Evolutionary conservation across 2,888 invertebrate genomes (phyloP).

Genomic region (Dione juno): DNA sequence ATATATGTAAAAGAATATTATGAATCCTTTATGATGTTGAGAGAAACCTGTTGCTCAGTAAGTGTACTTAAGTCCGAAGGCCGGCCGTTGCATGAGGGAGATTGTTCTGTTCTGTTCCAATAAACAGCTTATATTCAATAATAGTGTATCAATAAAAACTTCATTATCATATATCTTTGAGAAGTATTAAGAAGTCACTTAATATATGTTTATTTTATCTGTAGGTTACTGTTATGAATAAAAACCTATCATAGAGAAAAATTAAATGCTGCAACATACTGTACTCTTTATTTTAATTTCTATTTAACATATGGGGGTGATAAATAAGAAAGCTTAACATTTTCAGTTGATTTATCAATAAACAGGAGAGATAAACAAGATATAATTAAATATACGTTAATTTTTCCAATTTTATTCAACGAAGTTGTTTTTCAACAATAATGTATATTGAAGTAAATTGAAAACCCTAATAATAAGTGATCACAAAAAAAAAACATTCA

Average conservation of each 20-base stretch:
- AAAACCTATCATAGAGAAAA: too few species aligned
- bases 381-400: too few species aligned
- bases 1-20: not conserved
- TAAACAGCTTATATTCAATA: conserved; percentile 42
- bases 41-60: conserved; percentile 38
- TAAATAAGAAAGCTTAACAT: too few species aligned
- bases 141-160: conserved; percentile 31
- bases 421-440: not conserved
- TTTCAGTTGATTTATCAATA: too few species aligned
- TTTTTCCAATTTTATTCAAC: too few species aligned
- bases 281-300: too few species aligned
- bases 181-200: conserved; percentile 30
- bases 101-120: conserved; percentile 47
- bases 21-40: conserved; percentile 2
- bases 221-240: not conserved
- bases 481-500: not conserved
- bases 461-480: not conserved
- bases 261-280: too few species aligned
- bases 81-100: conserved; percentile 49
- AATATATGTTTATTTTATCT: not conserved
- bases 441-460: not conserved
- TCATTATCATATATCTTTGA: conserved; percentile 21
- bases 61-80: conserved; percentile 45
- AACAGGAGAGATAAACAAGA: too few species aligned
- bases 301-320: too few species aligned